These are phyloP conservation scores for Galemys pyrenaicus DNA, from an alignment of 2,113 vertebrate genomes.

Conservation along the genomic window DNA sequence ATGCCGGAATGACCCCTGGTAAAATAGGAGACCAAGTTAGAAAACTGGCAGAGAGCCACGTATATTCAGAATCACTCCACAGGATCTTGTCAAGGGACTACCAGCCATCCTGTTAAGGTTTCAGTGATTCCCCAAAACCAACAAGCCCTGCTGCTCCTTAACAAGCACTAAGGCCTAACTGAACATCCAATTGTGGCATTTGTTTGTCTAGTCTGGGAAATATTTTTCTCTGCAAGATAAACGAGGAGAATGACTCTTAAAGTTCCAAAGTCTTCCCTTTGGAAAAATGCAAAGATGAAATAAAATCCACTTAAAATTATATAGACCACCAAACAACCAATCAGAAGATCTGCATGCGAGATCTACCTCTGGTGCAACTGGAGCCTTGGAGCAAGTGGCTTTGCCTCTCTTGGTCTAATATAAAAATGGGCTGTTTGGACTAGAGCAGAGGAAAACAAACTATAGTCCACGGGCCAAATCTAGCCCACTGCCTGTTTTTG, in stretches of 20 bases:
- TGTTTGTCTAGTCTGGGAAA: neutral
- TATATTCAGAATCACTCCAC: neutral
- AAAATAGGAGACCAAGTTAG: neutral
- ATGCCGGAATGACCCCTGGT: neutral
- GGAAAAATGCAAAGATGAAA: slow-evolving; percentile 15
- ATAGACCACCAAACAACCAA: neutral
- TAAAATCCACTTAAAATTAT: slow-evolving; percentile 17
- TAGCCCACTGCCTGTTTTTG: neutral
- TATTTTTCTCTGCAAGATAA: slow-evolving; percentile 23
- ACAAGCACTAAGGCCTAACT: neutral
- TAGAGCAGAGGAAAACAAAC: neutral
- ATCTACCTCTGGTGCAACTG: neutral
- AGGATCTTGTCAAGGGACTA: neutral
- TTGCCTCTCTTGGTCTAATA: neutral
- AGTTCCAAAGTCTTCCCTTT: neutral
- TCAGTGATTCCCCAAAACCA: neutral
- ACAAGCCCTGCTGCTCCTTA: neutral
- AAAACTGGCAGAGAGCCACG: neutral
- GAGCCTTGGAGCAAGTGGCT: neutral
- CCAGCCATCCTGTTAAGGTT: neutral
- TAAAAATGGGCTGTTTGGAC: neutral
- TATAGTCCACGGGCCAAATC: neutral
- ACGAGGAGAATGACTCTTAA: neutral
- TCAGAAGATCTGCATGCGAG: neutral
- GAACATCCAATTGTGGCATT: neutral